A percentile compares a stretch with the other conserved stretches of the same genome.
phyloP scores from a whole-genome alignment of 1,140 invertebrate genomes.

The Cyclargus thomasi region DNA sequence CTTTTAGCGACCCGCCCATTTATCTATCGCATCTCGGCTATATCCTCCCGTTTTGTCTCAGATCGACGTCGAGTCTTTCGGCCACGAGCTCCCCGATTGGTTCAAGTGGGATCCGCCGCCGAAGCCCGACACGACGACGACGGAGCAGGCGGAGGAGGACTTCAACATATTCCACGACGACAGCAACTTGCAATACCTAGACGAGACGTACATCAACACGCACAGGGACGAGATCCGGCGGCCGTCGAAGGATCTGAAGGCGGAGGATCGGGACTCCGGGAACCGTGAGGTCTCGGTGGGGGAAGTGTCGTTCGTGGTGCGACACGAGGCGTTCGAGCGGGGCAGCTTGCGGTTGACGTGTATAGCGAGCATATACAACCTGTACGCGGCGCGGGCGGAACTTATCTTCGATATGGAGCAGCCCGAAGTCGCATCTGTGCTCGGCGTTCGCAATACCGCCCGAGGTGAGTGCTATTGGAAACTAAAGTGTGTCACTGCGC shows the following conservation, averaged over 20 bases:
- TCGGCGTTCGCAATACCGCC: constrained; percentile 70
- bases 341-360: constrained; percentile 79
- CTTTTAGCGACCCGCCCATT: constrained; percentile 39
- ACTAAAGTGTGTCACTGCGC: constrained; percentile 13
- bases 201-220: constrained; percentile 63
- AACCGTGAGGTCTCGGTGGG: constrained; percentile 59
- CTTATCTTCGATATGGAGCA: constrained; percentile 80
- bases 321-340: constrained; percentile 75
- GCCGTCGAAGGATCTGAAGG: constrained; percentile 55
- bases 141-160: constrained; percentile 49
- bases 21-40: constrained; percentile 36
- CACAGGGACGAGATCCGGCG: constrained; percentile 66
- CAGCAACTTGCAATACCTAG: constrained; percentile 61
- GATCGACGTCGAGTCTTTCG: constrained; percentile 57
- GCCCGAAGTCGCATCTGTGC: constrained; percentile 80
- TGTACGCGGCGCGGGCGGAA: constrained; percentile 77
- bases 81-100: constrained; percentile 55
- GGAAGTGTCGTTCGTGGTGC: constrained; percentile 76
- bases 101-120: constrained; percentile 66
- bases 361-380: constrained; percentile 79
- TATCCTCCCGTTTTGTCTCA: constrained; percentile 35
- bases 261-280: constrained; percentile 64
- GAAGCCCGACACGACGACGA: constrained; percentile 57
- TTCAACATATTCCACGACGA: constrained; percentile 65
- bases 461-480: constrained; percentile 47